These are phyloP conservation scores for Orius laevigatus DNA, from an alignment of 1,140 invertebrate genomes.

Conservation along the genomic window DNA sequence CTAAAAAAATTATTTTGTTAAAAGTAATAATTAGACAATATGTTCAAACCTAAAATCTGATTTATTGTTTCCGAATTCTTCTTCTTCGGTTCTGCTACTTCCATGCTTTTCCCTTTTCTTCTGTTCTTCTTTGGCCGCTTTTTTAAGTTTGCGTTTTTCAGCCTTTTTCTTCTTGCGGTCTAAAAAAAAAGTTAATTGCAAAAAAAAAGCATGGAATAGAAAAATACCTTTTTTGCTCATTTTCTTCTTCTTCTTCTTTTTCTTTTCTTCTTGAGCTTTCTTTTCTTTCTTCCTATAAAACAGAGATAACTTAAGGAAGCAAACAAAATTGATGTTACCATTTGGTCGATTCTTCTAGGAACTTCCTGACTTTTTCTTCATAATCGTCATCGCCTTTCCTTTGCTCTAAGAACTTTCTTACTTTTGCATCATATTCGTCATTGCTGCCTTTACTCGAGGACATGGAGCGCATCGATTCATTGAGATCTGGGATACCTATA, in stretches of 20 bases:
- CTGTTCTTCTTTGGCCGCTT: constrained; percentile 27
- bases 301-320: constrained; percentile 8
- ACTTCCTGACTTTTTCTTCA: constrained; percentile 62
- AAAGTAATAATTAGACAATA: background rate
- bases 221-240: constrained; percentile 32
- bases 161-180: constrained; percentile 42
- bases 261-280: constrained; percentile 43
- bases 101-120: constrained; percentile 15
- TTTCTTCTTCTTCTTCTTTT: constrained; percentile 50
- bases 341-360: constrained; percentile 59
- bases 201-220: constrained; percentile 10
- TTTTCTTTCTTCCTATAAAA: constrained; percentile 24
- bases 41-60: constrained; percentile 5
- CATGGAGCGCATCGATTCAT: background rate
- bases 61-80: constrained; percentile 10
- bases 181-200: constrained; percentile 21
- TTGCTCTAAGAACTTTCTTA: constrained; percentile 56
- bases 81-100: constrained; percentile 15
- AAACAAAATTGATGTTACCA: constrained; percentile 28
- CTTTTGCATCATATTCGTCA: constrained; percentile 49
- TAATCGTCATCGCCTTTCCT: constrained; percentile 69
- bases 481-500: too few species aligned
- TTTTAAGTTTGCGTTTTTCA: constrained; percentile 35
- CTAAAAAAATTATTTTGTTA: background rate
- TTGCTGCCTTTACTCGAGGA: constrained; percentile 14